phyloP scores from a whole-genome alignment of 2,113 vertebrate genomes.

The Lamprotornis superbus region DNA sequence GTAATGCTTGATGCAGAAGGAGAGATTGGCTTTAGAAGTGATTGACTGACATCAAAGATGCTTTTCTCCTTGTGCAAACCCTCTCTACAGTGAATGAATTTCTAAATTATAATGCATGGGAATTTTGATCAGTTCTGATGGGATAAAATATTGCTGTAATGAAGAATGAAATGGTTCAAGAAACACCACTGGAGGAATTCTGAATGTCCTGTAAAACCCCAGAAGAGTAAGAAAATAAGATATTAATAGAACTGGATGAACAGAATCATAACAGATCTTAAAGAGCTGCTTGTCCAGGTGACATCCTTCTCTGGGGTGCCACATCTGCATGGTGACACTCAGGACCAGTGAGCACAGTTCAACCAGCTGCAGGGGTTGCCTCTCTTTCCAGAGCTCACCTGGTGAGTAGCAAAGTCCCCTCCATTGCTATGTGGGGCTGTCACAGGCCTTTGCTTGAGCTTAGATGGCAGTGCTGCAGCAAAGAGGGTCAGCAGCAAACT shows the following conservation, averaged over 20 bases:
- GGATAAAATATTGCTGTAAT: background rate
- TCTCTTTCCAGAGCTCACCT: background rate
- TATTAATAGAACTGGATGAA: background rate
- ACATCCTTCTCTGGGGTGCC: background rate
- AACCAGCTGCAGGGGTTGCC: background rate
- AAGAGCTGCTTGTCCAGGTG: background rate
- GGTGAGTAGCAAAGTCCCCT: too few relatives aligned
- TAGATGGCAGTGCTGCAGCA: background rate
- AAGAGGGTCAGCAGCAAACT: background rate
- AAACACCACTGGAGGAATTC: background rate
- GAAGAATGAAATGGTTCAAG: background rate
- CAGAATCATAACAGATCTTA: background rate
- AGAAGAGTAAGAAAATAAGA: background rate
- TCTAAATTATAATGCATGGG: background rate
- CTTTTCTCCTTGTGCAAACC: background rate
- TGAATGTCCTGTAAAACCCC: background rate
- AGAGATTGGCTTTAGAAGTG: background rate
- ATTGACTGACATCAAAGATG: background rate
- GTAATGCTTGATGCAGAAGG: background rate
- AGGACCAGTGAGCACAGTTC: background rate
- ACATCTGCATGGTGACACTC: background rate
- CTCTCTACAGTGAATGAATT: background rate
- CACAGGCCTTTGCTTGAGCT: background rate
- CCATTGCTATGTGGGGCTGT: rapidly evolving
- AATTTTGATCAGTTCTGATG: background rate